A percentile compares a stretch with the other conserved stretches of the same genome.
These are phyloP conservation scores for Tiliacea citrago DNA, from an alignment of 2,888 invertebrate genomes.

Conservation along the genomic window DNA sequence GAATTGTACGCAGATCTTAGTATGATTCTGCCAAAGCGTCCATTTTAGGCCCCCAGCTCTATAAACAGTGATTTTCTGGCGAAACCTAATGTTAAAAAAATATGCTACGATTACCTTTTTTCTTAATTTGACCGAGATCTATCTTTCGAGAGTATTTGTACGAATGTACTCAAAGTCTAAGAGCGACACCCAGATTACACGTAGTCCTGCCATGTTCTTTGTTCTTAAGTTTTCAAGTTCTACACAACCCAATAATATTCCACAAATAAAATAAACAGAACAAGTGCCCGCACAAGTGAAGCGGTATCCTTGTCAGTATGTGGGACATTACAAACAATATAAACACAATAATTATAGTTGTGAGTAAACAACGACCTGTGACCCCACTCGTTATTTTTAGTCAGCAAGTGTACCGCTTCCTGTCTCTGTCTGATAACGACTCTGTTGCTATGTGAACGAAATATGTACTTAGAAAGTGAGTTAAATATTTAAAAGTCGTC, in stretches of 20 bases:
- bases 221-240: neutral
- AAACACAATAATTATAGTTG: conserved; percentile 47
- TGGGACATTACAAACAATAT: conserved; percentile 64
- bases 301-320: conserved; percentile 64
- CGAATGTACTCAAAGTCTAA: too few relatives aligned
- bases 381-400: conserved; percentile 77
- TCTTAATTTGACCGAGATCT: too few relatives aligned
- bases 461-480: conserved; percentile 49
- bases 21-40: too few relatives aligned
- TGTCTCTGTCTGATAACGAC: conserved; percentile 62
- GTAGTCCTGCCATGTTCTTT: too few relatives aligned
- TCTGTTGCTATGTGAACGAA: conserved; percentile 81
- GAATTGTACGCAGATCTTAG: too few relatives aligned
- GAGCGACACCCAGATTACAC: too few relatives aligned
- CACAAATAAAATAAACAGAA: conserved; percentile 14
- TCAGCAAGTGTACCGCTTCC: conserved; percentile 68
- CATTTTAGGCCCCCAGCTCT: too few relatives aligned
- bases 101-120: too few relatives aligned
- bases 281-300: conserved; percentile 28
- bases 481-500: conserved; percentile 44
- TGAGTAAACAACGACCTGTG: conserved; percentile 74
- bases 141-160: too few relatives aligned
- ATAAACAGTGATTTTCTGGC: too few relatives aligned
- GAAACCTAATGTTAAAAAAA: too few relatives aligned
- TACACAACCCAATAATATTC: too few relatives aligned